phyloP scores from a whole-genome alignment of 2,888 invertebrate genomes.

The Halictus ligatus region DNA sequence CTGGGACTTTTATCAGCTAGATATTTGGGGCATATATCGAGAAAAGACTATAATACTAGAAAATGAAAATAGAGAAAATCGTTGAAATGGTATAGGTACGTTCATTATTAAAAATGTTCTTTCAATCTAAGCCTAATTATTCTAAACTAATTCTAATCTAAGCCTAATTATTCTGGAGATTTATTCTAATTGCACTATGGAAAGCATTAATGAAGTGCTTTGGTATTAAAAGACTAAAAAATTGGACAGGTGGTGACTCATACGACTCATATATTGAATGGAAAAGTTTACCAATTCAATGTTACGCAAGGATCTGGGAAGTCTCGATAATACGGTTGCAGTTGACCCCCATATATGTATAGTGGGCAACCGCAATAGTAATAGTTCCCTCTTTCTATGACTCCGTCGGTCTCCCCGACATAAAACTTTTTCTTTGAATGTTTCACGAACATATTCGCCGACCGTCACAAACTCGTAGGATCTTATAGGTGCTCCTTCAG shows the following conservation, averaged over 20 bases:
- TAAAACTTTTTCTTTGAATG: slow-evolving; percentile 68
- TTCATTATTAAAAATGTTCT: not conserved
- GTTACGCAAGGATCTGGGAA: slow-evolving; percentile 19
- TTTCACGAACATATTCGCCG: slow-evolving; percentile 66
- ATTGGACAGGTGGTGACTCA: not conserved
- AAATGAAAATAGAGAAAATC: too few relatives aligned
- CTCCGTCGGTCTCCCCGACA: slow-evolving; percentile 32
- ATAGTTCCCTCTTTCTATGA: slow-evolving; percentile 43
- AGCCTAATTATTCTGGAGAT: not conserved
- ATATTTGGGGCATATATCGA: too few relatives aligned
- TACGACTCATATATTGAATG: not conserved
- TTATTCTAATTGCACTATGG: not conserved
- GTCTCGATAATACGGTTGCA: not conserved
- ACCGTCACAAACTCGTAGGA: slow-evolving; percentile 67
- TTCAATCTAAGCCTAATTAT: not conserved
- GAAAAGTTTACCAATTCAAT: slow-evolving; percentile 31
- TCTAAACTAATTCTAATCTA: too few relatives aligned
- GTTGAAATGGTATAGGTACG: too few relatives aligned
- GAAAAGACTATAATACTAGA: too few relatives aligned
- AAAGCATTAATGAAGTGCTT: not conserved
- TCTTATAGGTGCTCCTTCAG: slow-evolving; percentile 65
- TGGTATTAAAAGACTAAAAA: not conserved
- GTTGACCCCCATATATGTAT: slow-evolving; percentile 2
- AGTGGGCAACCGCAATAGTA: slow-evolving; percentile 27
- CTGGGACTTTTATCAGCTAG: too few relatives aligned